A percentile compares a stretch with the other conserved stretches of the same genome.
These are phyloP conservation scores for Musca domestica DNA, from an alignment of 1,140 invertebrate species.

Conservation along the genomic window DNA sequence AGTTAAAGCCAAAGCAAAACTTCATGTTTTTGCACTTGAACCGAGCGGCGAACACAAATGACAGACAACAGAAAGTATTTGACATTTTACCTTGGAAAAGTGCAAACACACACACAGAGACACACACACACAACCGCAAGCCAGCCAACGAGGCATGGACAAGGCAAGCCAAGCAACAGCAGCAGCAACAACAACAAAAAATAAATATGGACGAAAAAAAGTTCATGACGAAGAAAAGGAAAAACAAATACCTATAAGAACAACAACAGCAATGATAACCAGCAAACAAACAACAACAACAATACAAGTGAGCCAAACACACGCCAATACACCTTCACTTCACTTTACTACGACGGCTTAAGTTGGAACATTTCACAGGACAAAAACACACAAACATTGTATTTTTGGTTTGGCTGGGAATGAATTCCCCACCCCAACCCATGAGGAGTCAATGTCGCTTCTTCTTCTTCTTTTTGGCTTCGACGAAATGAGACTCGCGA, in stretches of 20 bases:
- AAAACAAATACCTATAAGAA: constrained; percentile 15
- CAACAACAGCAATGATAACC: constrained; percentile 27
- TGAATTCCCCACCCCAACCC: not conserved
- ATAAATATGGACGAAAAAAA: not conserved
- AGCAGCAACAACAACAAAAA: not conserved
- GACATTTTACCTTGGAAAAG: constrained; percentile 51
- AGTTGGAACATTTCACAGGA: constrained; percentile 4
- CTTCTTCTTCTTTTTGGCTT: not conserved
- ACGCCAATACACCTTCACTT: not conserved
- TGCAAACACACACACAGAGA: constrained; percentile 23
- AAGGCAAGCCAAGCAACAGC: too few relatives aligned
- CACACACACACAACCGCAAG: constrained; percentile 11
- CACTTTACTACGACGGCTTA: not conserved
- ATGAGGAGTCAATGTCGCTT: not conserved
- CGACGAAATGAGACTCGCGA: not conserved
- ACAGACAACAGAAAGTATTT: constrained; percentile 53
- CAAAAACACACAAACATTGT: constrained; percentile 29
- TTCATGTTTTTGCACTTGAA: constrained; percentile 18
- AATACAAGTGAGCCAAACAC: constrained; percentile 9
- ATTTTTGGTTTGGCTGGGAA: not conserved
- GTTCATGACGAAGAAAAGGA: not conserved
- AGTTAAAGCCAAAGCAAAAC: constrained; percentile 19
- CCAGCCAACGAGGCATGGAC: constrained; percentile 7
- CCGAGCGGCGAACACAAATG: constrained; percentile 28
- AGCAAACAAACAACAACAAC: constrained; percentile 12